Evolutionary conservation across 1,140 invertebrate species (phyloP).

Genomic region (Cydia pomonella): DNA sequence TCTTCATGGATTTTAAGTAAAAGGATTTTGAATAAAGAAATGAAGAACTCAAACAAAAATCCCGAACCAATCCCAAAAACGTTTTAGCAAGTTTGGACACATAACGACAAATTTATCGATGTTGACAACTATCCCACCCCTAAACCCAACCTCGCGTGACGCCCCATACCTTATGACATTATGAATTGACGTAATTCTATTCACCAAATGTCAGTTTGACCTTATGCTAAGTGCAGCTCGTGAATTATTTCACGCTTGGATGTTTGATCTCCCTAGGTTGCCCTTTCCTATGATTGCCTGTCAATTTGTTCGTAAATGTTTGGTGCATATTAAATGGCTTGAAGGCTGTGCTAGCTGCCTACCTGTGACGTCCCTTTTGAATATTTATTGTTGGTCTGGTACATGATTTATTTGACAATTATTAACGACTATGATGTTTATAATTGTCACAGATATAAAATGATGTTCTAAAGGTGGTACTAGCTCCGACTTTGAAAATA

Average conservation of each 20-base stretch:
- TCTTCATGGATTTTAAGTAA: no score
- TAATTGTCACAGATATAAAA: background rate
- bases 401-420: background rate
- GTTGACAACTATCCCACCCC: background rate
- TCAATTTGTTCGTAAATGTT: conserved; percentile 33
- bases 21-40: no score
- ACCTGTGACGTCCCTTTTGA: background rate
- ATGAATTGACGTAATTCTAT: conserved; percentile 28
- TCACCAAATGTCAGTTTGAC: conserved; percentile 37
- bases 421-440: no score
- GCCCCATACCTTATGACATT: conserved; percentile 22
- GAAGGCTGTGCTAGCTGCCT: background rate
- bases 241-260: conserved; percentile 31
- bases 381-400: conserved; percentile 28
- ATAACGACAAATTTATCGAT: background rate
- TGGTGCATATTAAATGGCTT: conserved; percentile 25
- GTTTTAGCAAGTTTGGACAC: no score
- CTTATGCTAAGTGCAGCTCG: conserved; percentile 34
- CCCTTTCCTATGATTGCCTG: conserved; percentile 34
- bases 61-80: no score
- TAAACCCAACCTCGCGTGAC: conserved; percentile 24
- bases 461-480: no score
- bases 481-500: no score
- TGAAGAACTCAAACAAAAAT: no score
- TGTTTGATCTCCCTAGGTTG: conserved; percentile 34